Evolutionary conservation across 2,888 invertebrate genomes (phyloP).

Genomic region (Luperina testacea): DNA sequence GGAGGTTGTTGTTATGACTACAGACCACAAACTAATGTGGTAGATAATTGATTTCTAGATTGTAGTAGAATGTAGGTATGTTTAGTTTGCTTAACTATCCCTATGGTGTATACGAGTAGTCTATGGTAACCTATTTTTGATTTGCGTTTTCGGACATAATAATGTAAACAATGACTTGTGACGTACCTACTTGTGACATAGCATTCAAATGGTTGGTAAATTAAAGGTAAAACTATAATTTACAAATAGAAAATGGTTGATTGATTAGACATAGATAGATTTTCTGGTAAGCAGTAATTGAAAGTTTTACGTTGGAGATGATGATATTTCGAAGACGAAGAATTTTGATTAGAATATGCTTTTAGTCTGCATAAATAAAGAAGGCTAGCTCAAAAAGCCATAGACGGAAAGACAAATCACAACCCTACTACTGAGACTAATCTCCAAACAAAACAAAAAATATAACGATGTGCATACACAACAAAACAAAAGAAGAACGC

Average conservation of each 20-base stretch:
- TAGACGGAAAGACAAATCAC: too few species aligned
- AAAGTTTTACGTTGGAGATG: not conserved
- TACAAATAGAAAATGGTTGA: not conserved
- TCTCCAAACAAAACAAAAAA: not conserved
- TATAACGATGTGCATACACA: not conserved
- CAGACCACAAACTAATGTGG: conserved; percentile 35
- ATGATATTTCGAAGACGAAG: not conserved
- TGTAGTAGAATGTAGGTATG: not conserved
- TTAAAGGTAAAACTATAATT: not conserved
- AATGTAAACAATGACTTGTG: not conserved
- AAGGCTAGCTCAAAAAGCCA: not conserved
- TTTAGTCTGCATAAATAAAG: not conserved
- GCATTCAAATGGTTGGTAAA: not conserved
- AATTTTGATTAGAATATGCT: not conserved
- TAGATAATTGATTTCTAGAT: conserved; percentile 49
- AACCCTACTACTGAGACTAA: not conserved
- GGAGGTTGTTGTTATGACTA: conserved; percentile 19
- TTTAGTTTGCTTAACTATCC: conserved; percentile 12
- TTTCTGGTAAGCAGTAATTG: not conserved
- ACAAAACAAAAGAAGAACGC: conserved; percentile 18
- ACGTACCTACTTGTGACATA: not conserved
- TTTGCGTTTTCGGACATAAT: not conserved
- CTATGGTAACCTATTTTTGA: conserved; percentile 7
- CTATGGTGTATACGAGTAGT: not conserved
- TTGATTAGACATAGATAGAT: not conserved